A percentile compares a stretch with the other conserved stretches of the same genome.
These are phyloP conservation scores for Oxytorus armatus DNA, from an alignment of 2,888 invertebrate species.

Conservation along the genomic window DNA sequence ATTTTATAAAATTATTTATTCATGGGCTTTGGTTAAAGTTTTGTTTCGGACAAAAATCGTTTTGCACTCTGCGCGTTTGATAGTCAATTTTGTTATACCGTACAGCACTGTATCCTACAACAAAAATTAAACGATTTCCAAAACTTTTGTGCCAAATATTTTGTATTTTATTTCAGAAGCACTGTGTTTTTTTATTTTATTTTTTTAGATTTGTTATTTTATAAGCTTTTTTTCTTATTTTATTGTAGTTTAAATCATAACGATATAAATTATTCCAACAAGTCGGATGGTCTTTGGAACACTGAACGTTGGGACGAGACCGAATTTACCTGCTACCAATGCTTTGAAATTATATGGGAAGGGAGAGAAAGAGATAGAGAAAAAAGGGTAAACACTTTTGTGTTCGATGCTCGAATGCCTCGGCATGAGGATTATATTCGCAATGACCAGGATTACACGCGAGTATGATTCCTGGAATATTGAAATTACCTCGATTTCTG, in stretches of 20 bases:
- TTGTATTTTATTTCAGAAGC: conserved; percentile 5
- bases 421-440: conserved; percentile 3
- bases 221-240: neutral
- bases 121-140: conserved; percentile 42
- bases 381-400: conserved; percentile 54
- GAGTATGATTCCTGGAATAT: conserved; percentile 31
- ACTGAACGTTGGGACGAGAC: conserved; percentile 28
- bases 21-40: neutral
- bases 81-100: conserved; percentile 6
- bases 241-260: neutral
- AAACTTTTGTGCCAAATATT: neutral
- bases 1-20: conserved; percentile 11
- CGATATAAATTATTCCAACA: conserved; percentile 17
- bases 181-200: conserved; percentile 10
- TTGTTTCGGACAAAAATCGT: conserved; percentile 15
- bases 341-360: neutral
- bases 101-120: conserved; percentile 23
- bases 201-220: neutral
- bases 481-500: neutral
- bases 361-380: conserved; percentile 1
- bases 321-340: conserved; percentile 1
- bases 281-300: conserved; percentile 10
- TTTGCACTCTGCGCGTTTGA: conserved; percentile 4
- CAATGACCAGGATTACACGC: conserved; percentile 25
- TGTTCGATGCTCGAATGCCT: conserved; percentile 15